Conservation (phyloP, 2,113 vertebrate species). For the Sinocyclocheilus rhinocerous region DNA sequence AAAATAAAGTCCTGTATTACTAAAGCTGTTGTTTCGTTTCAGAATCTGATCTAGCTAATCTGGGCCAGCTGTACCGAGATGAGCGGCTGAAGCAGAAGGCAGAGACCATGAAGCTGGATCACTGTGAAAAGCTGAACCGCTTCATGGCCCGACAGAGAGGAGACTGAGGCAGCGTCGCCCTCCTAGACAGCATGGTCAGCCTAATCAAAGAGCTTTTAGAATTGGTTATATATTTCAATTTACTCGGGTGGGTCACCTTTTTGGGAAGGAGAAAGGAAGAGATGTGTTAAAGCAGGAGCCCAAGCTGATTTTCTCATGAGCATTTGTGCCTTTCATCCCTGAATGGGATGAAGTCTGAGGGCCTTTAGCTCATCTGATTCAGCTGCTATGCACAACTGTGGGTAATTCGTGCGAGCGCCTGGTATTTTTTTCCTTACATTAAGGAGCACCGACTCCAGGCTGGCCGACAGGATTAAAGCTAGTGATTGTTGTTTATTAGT, state of each 20-base stretch:
- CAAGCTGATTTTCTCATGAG: constrained; percentile 42
- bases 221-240: constrained; percentile 32
- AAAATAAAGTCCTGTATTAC: neutral
- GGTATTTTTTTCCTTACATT: constrained; percentile 76
- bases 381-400: constrained; percentile 42
- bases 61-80: constrained; percentile 93
- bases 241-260: constrained; percentile 58
- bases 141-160: constrained; percentile 84
- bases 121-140: constrained; percentile 95
- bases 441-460: constrained; percentile 63
- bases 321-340: constrained; percentile 66
- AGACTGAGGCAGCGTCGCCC: constrained; percentile 72
- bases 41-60: constrained; percentile 94
- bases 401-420: constrained; percentile 55
- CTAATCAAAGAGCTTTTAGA: constrained; percentile 56
- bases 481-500: constrained; percentile 59
- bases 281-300: constrained; percentile 44
- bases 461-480: constrained; percentile 59
- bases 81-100: constrained; percentile 95
- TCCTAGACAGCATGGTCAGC: constrained; percentile 5
- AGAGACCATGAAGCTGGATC: constrained; percentile 92
- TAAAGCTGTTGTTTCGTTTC: constrained; percentile 51
- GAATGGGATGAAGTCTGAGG: constrained; percentile 55
- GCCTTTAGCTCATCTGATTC: constrained; percentile 37
- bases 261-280: constrained; percentile 52